Evolutionary conservation across 2,888 invertebrate species (phyloP).

Genomic region (Eristalis pertinax): DNA sequence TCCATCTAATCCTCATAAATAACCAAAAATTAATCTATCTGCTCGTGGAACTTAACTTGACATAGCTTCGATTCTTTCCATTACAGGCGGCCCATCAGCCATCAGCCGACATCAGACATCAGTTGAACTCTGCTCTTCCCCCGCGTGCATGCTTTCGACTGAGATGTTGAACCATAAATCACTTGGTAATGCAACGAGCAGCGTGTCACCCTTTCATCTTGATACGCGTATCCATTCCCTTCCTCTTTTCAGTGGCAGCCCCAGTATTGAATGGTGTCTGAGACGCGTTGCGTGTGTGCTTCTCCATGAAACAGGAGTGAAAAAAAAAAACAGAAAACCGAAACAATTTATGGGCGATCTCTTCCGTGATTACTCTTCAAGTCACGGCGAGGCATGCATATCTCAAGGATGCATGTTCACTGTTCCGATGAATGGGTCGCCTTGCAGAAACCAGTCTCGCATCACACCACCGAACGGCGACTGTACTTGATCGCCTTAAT

Average conservation of each 20-base stretch:
- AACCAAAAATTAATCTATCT: slow-evolving; percentile 49
- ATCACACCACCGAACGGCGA: neutral
- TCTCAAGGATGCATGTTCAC: slow-evolving; percentile 49
- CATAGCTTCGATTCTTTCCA: slow-evolving; percentile 58
- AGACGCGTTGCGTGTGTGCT: slow-evolving; percentile 10
- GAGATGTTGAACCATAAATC: slow-evolving; percentile 68
- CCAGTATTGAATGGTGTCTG: slow-evolving; percentile 49
- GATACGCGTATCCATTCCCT: slow-evolving; percentile 13
- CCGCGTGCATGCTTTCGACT: slow-evolving; percentile 63
- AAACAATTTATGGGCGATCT: slow-evolving; percentile 65
- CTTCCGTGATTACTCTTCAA: slow-evolving; percentile 64
- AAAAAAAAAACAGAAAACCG: neutral
- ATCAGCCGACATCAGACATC: slow-evolving; percentile 42
- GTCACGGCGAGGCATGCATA: slow-evolving; percentile 35
- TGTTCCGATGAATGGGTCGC: slow-evolving; percentile 46
- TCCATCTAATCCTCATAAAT: slow-evolving; percentile 41
- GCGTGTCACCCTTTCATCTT: slow-evolving; percentile 70
- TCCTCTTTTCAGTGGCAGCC: slow-evolving; percentile 16
- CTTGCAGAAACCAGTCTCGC: neutral
- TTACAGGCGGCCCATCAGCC: slow-evolving; percentile 49
- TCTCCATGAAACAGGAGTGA: neutral
- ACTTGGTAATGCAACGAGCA: slow-evolving; percentile 58
- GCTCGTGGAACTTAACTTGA: slow-evolving; percentile 39
- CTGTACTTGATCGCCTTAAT: slow-evolving; percentile 49
- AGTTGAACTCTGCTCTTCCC: slow-evolving; percentile 49